Evolutionary conservation across 1,140 invertebrate species (phyloP), one percentile per base, ranked within the genome.

Genomic region (Drosophila albomicans): DNA sequence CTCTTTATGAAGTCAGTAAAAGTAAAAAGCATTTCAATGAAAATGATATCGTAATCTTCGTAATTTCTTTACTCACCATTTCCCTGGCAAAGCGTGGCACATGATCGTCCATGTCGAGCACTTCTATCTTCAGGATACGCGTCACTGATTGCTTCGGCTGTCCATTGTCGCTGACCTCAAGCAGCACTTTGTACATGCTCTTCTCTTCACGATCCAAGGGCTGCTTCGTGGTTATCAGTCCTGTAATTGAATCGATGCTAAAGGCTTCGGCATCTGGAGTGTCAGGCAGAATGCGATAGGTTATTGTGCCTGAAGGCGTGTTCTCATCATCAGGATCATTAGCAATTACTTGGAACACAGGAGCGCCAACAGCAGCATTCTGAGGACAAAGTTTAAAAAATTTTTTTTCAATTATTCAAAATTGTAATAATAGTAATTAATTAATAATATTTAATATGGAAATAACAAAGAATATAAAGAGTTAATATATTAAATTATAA

Each of bases 71-170:
- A 63, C 94, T 95, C 82, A 96, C 96, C 59, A 95, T 84, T 49
- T 94, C 95, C 75, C 96, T 94, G 5, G 94, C 94, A 70, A 97
- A 97, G 54, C 95, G 93, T 0, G 97, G 96, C 58, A 95, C 94
- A 78, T 97, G 96, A 84, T 98, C 96, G 77, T 98, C 96, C 8
- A 97, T 94, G 78, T 97, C 96, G 2, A 94, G 93, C 0, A 97
- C 94, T 11, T 94, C 94, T 0, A 97, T 94, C 58, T 95, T 94
- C 0, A 97, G 93, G 1, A 97, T 94, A 54, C 95, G 93, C 0
- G 96, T 96, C 0, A 95, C 94, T 67, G 96, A 95, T 79, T 97
- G 96, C 7, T 96, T 95, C 1, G 96, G 96, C 48, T 94, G 93
- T 0, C 96, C 97, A 15, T 95, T 93, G 91, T 97, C 96, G 59